phyloP scores from a whole-genome alignment of 1,140 invertebrate species.

The Frieseomelitta varia region DNA sequence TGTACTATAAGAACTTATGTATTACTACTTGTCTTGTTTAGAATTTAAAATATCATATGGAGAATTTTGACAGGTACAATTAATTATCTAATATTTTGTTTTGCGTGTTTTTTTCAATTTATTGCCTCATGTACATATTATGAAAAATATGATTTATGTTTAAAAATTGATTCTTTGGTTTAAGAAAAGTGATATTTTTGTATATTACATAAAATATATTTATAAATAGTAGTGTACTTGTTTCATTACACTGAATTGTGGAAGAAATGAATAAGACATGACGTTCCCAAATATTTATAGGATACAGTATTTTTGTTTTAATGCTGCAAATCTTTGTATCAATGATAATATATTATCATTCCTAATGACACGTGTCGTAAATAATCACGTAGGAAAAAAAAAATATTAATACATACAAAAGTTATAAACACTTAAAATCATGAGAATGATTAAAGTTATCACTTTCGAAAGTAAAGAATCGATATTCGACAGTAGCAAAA shows the following conservation, averaged over 20 bases:
- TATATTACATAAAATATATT: conserved; percentile 3
- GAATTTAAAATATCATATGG: neutral
- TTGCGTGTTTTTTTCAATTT: neutral
- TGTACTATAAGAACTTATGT: neutral
- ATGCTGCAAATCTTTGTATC: neutral
- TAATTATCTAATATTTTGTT: neutral
- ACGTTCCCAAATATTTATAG: neutral
- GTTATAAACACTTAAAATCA: conserved; percentile 20
- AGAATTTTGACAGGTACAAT: conserved; percentile 8
- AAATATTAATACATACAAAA: neutral
- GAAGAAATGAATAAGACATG: neutral
- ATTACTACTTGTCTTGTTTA: neutral
- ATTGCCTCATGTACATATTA: conserved; percentile 11
- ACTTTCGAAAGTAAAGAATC: neutral
- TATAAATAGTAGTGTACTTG: neutral
- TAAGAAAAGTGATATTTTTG: conserved; percentile 4
- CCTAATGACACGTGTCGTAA: neutral
- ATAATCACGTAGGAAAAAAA: neutral
- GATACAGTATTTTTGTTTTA: conserved; percentile 2
- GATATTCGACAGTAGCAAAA: neutral
- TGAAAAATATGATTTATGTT: conserved; percentile 33
- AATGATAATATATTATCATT: neutral
- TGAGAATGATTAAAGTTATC: neutral
- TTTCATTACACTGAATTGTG: neutral
- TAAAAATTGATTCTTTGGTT: conserved; percentile 14